Percentiles rank a stretch among this genome's conserved stretches.
phyloP scores from a whole-genome alignment of 2,113 vertebrate species.

The Oncorhynchus nerka region DNA sequence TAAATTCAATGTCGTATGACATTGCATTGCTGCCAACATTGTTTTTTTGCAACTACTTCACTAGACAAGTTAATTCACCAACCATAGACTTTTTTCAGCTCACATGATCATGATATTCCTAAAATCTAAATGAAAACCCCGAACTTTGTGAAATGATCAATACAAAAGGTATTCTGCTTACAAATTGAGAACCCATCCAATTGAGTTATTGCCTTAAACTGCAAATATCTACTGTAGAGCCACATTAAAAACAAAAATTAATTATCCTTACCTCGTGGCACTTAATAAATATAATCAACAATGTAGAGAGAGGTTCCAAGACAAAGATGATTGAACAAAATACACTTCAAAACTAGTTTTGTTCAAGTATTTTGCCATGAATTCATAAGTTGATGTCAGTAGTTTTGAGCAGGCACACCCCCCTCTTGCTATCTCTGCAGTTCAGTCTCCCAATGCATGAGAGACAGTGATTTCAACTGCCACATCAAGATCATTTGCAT shows the following conservation, averaged over 20 bases:
- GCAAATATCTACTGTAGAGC: no score
- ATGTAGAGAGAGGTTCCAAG: neutral
- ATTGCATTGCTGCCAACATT: neutral
- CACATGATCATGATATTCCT: neutral
- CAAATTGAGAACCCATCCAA: no score
- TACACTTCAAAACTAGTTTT: neutral
- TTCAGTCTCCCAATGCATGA: slow-evolving; percentile 20
- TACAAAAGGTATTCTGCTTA: no score
- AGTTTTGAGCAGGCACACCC: no score
- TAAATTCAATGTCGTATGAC: neutral
- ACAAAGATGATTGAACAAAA: neutral
- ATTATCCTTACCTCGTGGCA: slow-evolving; percentile 55
- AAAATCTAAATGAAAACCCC: neutral
- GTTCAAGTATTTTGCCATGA: neutral
- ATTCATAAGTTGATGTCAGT: neutral
- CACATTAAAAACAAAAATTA: neutral
- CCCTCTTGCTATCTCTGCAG: neutral
- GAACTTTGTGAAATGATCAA: no score
- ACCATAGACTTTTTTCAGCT: no score
- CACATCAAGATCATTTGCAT: slow-evolving; percentile 55
- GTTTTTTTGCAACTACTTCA: no score
- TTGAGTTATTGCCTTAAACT: no score
- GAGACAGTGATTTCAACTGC: slow-evolving; percentile 52
- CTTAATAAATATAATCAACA: slow-evolving; percentile 39
- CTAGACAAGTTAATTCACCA: no score